Evolutionary conservation across 2,113 vertebrate species (phyloP).

Genomic region (Bungarus multicinctus): DNA sequence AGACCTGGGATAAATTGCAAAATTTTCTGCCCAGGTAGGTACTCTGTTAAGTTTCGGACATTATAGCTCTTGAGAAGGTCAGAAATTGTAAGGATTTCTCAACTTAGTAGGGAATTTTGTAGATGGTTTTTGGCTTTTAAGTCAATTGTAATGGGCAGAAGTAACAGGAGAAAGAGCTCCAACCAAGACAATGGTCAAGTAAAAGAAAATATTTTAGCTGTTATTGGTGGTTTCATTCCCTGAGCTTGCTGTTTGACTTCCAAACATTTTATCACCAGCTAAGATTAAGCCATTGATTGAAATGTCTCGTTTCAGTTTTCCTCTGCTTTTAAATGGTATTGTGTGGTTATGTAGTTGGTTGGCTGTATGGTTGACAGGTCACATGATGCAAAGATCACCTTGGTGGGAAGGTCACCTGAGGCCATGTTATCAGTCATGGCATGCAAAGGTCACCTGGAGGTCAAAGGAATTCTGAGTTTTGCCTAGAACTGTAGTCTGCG

Average conservation of each 20-base stretch:
- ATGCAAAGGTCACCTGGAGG: not conserved
- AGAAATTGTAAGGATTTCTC: not conserved
- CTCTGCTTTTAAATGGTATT: not conserved
- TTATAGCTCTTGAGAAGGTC: not conserved
- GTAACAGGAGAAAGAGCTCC: not conserved
- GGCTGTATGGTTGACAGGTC: not conserved
- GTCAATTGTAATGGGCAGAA: not conserved
- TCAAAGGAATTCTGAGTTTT: not conserved
- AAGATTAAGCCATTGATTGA: not conserved
- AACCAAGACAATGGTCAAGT: not conserved
- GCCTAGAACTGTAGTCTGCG: not conserved
- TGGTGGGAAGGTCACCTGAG: not conserved
- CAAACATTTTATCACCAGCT: not conserved
- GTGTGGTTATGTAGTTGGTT: not conserved
- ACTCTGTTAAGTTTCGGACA: not conserved
- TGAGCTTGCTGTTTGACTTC: not conserved
- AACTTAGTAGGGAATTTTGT: not conserved
- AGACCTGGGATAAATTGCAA: conserved; percentile 37
- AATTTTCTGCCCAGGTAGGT: not conserved
- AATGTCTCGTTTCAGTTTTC: not conserved
- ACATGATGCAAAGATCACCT: not conserved
- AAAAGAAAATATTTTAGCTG: not conserved
- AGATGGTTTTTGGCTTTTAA: not conserved
- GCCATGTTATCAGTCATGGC: too few relatives aligned
- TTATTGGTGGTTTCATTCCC: not conserved